Conservation (phyloP, 2,888 invertebrate genomes). For the Daptonema setosum region DNA sequence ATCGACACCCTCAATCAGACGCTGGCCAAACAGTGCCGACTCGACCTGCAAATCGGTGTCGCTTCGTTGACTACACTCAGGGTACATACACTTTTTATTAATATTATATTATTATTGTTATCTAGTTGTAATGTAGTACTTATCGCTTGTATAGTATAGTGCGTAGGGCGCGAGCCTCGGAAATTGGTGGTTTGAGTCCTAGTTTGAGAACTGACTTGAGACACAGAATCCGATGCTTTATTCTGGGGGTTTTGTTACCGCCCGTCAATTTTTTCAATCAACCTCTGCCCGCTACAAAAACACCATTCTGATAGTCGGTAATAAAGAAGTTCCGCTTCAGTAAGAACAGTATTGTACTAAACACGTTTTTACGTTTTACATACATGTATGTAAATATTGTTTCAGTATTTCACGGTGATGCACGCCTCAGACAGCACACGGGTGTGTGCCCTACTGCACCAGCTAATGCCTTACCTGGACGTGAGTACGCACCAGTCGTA, state of each 20-base stretch:
- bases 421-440: not conserved
- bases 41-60: not conserved
- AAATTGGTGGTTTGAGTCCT: too few relatives aligned
- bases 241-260: not conserved
- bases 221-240: too few relatives aligned
- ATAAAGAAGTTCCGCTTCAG: too few relatives aligned
- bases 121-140: too few relatives aligned
- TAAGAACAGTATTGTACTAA: not conserved
- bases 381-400: too few relatives aligned
- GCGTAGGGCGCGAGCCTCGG: too few relatives aligned
- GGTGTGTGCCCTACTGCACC: constrained; percentile 27
- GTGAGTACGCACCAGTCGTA: constrained; percentile 64
- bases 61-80: not conserved
- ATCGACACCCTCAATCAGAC: not conserved
- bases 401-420: not conserved
- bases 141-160: too few relatives aligned
- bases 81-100: not conserved
- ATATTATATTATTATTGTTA: too few relatives aligned
- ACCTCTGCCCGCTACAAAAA: not conserved
- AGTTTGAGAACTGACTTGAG: too few relatives aligned
- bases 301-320: too few relatives aligned
- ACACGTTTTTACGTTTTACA: not conserved
- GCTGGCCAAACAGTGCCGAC: not conserved
- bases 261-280: not conserved
- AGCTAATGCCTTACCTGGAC: constrained; percentile 56